Evolutionary conservation across 2,797 vertebrate species (phyloP), one percentile per base, ranked within the genome.

Genomic region (Molossus molossus): DNA sequence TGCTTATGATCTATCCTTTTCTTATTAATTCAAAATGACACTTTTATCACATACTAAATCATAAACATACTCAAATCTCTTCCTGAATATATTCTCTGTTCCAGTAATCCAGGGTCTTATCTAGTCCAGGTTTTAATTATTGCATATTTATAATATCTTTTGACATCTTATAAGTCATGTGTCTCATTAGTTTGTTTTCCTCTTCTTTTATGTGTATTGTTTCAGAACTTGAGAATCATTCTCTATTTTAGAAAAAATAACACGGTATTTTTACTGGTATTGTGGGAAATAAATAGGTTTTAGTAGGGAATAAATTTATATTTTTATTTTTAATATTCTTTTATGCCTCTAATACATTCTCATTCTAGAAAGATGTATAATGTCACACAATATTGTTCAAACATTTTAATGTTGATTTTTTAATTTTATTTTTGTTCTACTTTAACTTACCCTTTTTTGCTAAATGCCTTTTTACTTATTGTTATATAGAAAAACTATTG

Each of bases 391-490:
- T 48, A 37, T 58, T 33, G 27, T 11, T 67, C n/a, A 82, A 77
- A 17, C 33, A 75, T 81, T 85, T 79, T 62, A 23, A 60, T 55
- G 6, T 62, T 69, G 53, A 23, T 40, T 15, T 72, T 73, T 73
- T n/a, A 33, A 84, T 75, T 93, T n/a, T 64, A 18, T 62, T 84
- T 89, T 86, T 79, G n/a, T 70, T 62, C 21, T 45, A 53, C 55
- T 90, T 65, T 89, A 79, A 48, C 8, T 29, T 88, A 33, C 10
- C 20, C 2, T n/a, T 58, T 89, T 50, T 45, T 58, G 29, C 33
- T 62, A 27, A 88, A 69, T n/a, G 55, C 11, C 37, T 65, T 88
- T 76, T 37, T 64, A 37, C 11, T 20, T 89, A n/a, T 25, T 75
- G 8, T 4, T 73, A 45, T 55, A 60, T 23, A 50, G 45, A 73